Evolutionary conservation across 2,888 invertebrate species (phyloP).

Genomic region (Troides oblongomaculatus): DNA sequence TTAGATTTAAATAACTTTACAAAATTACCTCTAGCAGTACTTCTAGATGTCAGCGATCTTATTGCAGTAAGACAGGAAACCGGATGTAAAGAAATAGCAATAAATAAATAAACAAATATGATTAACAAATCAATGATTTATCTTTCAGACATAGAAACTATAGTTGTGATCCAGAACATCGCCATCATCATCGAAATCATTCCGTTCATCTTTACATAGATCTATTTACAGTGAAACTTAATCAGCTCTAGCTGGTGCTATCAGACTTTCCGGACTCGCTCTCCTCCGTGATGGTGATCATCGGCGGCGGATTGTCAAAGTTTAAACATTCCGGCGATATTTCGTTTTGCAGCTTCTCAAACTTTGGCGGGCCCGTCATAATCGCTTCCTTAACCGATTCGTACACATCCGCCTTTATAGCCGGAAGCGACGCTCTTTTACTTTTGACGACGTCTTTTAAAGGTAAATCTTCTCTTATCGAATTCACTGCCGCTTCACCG

Average conservation of each 20-base stretch:
- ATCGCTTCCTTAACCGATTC: constrained; percentile 79
- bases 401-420: constrained; percentile 74
- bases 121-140: too few relatives aligned
- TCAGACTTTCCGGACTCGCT: constrained; percentile 67
- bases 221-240: constrained; percentile 49
- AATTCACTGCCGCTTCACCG: constrained; percentile 52
- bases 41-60: too few relatives aligned
- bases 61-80: too few relatives aligned
- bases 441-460: constrained; percentile 55
- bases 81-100: too few relatives aligned
- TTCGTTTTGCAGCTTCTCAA: constrained; percentile 79
- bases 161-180: too few relatives aligned
- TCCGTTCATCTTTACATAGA: constrained; percentile 36
- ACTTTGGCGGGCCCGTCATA: constrained; percentile 78
- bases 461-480: constrained; percentile 65
- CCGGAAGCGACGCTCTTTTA: constrained; percentile 68
- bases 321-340: constrained; percentile 60
- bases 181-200: constrained; percentile 29
- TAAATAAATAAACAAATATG: too few relatives aligned
- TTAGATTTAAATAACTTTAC: constrained; percentile 35
- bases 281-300: constrained; percentile 76
- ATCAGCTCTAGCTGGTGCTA: constrained; percentile 60
- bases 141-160: too few relatives aligned
- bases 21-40: constrained; percentile 33
- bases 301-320: constrained; percentile 59